phyloP scores from a whole-genome alignment of 2,797 vertebrate genomes.

The Sebastes oblongus region DNA sequence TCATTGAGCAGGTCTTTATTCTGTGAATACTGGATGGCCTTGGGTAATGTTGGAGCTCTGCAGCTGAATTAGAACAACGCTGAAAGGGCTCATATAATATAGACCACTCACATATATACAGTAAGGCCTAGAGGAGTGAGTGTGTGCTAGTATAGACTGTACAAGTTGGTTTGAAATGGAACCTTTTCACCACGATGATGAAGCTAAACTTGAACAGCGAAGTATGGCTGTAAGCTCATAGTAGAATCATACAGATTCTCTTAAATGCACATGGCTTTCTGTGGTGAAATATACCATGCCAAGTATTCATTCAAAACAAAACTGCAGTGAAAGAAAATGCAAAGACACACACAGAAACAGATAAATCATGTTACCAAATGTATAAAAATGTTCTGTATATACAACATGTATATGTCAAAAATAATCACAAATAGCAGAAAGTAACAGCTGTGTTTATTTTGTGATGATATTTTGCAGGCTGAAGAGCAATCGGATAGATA shows the following conservation, averaged over 20 bases:
- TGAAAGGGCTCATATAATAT: slow-evolving; percentile 47
- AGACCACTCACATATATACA: slow-evolving; percentile 75
- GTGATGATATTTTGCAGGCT: slow-evolving; percentile 46
- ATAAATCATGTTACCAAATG: slow-evolving; percentile 38
- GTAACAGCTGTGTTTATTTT: slow-evolving; percentile 79
- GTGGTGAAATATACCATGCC: slow-evolving; percentile 54
- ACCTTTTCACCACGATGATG: slow-evolving; percentile 45
- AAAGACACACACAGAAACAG: slow-evolving; percentile 33
- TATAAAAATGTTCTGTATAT: slow-evolving; percentile 64
- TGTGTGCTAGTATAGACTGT: slow-evolving; percentile 65
- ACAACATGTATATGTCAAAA: slow-evolving; percentile 68
- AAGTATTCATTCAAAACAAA: slow-evolving; percentile 32
- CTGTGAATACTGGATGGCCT: slow-evolving; percentile 41
- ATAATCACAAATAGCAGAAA: slow-evolving; percentile 60
- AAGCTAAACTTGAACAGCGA: slow-evolving; percentile 49
- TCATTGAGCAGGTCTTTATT: slow-evolving; percentile 18
- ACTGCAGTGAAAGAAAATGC: slow-evolving; percentile 14
- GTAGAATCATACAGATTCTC: slow-evolving; percentile 51
- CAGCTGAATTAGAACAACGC: slow-evolving; percentile 35
- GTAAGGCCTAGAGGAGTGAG: slow-evolving; percentile 78
- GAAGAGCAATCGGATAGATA: slow-evolving; percentile 40
- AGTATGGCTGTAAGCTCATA: slow-evolving; percentile 69
- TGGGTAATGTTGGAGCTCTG: slow-evolving; percentile 31
- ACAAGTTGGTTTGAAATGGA: slow-evolving; percentile 61
- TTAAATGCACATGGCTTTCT: slow-evolving; percentile 73